Conservation (phyloP, 2,113 vertebrate genomes). For the Pogonocichla stellata region DNA sequence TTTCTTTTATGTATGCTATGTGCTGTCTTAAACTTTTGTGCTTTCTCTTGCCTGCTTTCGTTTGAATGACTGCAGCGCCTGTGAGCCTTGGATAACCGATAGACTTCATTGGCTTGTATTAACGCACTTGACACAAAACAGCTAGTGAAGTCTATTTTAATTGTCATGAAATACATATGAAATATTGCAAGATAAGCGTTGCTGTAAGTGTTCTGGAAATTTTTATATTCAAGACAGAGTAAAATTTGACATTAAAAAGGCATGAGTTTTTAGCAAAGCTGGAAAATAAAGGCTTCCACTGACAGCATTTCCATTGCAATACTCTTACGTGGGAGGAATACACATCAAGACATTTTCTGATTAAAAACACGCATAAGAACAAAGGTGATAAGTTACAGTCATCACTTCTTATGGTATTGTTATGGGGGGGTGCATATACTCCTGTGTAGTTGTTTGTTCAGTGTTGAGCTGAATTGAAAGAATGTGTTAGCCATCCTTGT, state of each 20-base stretch:
- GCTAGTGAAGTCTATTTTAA: constrained; percentile 30
- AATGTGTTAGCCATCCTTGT: background rate
- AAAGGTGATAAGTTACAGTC: background rate
- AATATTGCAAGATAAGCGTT: background rate
- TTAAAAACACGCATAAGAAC: background rate
- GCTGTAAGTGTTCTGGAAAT: background rate
- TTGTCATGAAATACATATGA: constrained; percentile 22
- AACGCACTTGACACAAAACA: background rate
- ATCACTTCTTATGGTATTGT: background rate
- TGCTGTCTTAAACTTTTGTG: background rate
- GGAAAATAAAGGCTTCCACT: constrained; percentile 39
- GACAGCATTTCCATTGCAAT: constrained; percentile 42
- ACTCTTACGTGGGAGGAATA: constrained; percentile 34
- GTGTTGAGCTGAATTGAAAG: background rate
- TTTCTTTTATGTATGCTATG: rapidly evolving
- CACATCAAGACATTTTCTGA: background rate
- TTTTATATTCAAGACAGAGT: constrained; percentile 27
- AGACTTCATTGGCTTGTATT: background rate
- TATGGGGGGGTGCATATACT: background rate
- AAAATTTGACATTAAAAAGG: constrained; percentile 33
- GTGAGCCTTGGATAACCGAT: background rate
- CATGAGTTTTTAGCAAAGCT: background rate
- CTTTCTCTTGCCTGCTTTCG: background rate
- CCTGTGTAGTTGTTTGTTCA: background rate
- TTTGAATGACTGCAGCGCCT: background rate